phyloP scores from a whole-genome alignment of 2,797 vertebrate genomes.

The Psittacula echo region DNA sequence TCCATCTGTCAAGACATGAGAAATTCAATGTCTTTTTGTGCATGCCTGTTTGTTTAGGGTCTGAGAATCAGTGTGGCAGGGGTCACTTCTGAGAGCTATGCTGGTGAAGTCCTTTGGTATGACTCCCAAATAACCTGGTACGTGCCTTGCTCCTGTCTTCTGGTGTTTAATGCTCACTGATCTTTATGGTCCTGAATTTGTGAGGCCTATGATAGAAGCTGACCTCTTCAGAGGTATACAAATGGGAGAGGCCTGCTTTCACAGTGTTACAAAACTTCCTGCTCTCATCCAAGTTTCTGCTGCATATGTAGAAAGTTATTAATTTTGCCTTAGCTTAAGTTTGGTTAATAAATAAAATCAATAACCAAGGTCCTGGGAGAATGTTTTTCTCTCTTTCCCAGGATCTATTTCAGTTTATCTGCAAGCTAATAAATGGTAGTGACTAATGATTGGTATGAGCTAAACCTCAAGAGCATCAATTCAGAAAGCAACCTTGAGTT shows the following conservation, averaged over 20 bases:
- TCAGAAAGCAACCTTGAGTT: slow-evolving; percentile 29
- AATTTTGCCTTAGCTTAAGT: slow-evolving; percentile 50
- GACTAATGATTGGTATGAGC: slow-evolving; percentile 60
- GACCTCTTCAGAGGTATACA: slow-evolving; percentile 5
- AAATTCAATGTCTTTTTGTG: slow-evolving; percentile 46
- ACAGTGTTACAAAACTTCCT: not conserved
- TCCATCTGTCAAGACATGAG: slow-evolving; percentile 65
- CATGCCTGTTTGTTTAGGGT: slow-evolving; percentile 45
- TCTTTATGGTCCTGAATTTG: slow-evolving; percentile 16
- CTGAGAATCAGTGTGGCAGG: slow-evolving; percentile 34
- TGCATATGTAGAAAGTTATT: slow-evolving; percentile 29
- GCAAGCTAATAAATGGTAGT: slow-evolving; percentile 61
- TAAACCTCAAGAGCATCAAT: slow-evolving; percentile 62
- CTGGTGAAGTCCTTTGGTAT: slow-evolving; percentile 12
- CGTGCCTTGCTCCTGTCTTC: not conserved
- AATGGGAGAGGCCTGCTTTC: not conserved
- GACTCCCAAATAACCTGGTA: slow-evolving; percentile 13
- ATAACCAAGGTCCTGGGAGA: slow-evolving; percentile 56
- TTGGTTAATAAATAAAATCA: slow-evolving; percentile 64
- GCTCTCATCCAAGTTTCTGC: slow-evolving; percentile 22
- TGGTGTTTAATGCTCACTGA: slow-evolving; percentile 36
- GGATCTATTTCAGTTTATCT: slow-evolving; percentile 64
- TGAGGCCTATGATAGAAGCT: not conserved
- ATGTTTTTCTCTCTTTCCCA: slow-evolving; percentile 61
- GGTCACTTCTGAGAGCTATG: slow-evolving; percentile 33